Evolutionary conservation across 1,140 invertebrate species (phyloP).

Genomic region (Hormaphis cornu): DNA sequence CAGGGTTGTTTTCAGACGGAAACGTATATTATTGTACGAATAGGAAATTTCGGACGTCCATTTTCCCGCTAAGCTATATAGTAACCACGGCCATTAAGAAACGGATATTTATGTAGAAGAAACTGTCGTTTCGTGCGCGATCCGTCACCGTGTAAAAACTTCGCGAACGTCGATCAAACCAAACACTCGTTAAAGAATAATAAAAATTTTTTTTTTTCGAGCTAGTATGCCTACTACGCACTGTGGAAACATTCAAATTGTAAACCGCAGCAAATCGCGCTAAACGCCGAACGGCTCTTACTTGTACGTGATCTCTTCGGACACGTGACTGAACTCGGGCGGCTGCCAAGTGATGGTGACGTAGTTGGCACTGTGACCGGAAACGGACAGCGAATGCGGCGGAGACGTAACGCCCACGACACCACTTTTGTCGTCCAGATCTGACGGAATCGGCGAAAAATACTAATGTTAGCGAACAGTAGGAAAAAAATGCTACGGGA

Average conservation of each 20-base stretch:
- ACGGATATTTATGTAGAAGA: not conserved
- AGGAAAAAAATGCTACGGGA: not conserved
- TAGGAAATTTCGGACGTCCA: not conserved
- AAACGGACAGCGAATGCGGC: constrained; percentile 65
- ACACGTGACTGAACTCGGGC: constrained; percentile 63
- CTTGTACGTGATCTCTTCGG: constrained; percentile 63
- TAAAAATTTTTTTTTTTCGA: too few species aligned
- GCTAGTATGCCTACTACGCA: too few species aligned
- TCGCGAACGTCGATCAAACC: too few species aligned
- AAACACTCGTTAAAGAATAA: too few species aligned
- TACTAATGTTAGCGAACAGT: not conserved
- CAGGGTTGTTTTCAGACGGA: not conserved
- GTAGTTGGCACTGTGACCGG: constrained; percentile 63
- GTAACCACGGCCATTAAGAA: not conserved
- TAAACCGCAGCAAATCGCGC: too few species aligned
- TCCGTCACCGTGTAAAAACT: too few species aligned
- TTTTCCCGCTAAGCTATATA: constrained; percentile 4
- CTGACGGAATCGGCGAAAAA: constrained; percentile 35
- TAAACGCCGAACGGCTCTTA: too few species aligned
- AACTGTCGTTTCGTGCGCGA: too few species aligned
- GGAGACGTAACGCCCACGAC: constrained; percentile 59
- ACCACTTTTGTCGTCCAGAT: constrained; percentile 40
- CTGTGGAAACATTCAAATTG: too few species aligned
- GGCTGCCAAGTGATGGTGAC: constrained; percentile 70
- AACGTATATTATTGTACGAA: constrained; percentile 1